Conservation (phyloP, 2,888 invertebrate genomes). For the Trichopoda pennipes region DNA sequence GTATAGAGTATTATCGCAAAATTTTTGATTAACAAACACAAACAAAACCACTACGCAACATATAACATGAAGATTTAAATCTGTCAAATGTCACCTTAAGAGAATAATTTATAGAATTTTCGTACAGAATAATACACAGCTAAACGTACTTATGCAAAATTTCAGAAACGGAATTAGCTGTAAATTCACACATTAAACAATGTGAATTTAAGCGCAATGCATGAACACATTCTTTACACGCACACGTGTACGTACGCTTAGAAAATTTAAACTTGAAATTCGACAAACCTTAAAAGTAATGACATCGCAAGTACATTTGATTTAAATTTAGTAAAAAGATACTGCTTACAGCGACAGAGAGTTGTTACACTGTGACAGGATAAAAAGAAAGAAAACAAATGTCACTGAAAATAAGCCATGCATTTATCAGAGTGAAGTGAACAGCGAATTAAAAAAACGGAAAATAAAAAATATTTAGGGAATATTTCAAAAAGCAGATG, state of each 20-base stretch:
- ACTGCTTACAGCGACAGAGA: slow-evolving; percentile 14
- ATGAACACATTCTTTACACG: slow-evolving; percentile 16
- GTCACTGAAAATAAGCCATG: slow-evolving; percentile 52
- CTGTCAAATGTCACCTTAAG: slow-evolving; percentile 76
- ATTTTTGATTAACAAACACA: slow-evolving; percentile 23
- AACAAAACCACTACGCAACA: background rate
- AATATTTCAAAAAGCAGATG: slow-evolving; percentile 26
- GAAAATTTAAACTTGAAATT: no score
- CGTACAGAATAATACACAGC: slow-evolving; percentile 23
- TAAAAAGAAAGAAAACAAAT: slow-evolving; percentile 42
- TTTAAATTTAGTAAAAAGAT: slow-evolving; percentile 27
- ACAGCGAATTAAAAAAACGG: background rate
- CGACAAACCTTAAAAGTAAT: no score
- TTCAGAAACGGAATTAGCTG: slow-evolving; percentile 58
- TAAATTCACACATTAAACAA: slow-evolving; percentile 52
- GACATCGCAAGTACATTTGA: background rate
- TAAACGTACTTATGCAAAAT: slow-evolving; percentile 12
- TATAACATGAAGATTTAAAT: slow-evolving; percentile 64
- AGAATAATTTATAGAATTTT: slow-evolving; percentile 73
- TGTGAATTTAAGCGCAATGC: slow-evolving; percentile 40
- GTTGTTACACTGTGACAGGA: slow-evolving; percentile 32
- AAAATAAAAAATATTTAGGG: slow-evolving; percentile 1
- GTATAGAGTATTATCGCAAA: background rate
- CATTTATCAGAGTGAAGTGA: slow-evolving; percentile 11
- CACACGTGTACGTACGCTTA: no score